Evolutionary conservation across 2,888 invertebrate species (phyloP).

Genomic region (Priocnemis perturbator): DNA sequence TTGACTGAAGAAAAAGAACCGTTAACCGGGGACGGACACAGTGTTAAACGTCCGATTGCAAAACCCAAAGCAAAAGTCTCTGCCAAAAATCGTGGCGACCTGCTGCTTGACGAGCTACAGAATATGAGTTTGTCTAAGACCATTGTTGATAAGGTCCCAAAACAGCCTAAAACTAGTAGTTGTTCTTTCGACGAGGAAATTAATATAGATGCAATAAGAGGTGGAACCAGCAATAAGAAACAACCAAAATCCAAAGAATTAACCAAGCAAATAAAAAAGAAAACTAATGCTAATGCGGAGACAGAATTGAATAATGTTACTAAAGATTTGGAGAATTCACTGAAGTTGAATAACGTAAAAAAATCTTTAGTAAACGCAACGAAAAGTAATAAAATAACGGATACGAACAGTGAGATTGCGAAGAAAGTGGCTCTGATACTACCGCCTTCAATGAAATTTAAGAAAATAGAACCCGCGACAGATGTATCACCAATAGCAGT

Average conservation of each 20-base stretch:
- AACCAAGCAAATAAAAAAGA: background rate
- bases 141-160: background rate
- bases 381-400: background rate
- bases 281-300: background rate
- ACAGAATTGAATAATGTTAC: slow-evolving; percentile 4
- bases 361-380: background rate
- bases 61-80: slow-evolving; percentile 76
- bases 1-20: slow-evolving; percentile 73
- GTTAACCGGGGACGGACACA: slow-evolving; percentile 54
- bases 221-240: background rate
- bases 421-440: background rate
- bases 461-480: background rate
- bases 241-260: background rate
- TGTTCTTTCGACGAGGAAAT: background rate
- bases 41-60: slow-evolving; percentile 39
- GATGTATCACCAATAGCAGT: too few species aligned
- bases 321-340: background rate
- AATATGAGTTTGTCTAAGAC: slow-evolving; percentile 5
- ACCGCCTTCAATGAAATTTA: background rate
- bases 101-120: slow-evolving; percentile 68
- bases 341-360: background rate
- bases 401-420: background rate
- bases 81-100: slow-evolving; percentile 78
- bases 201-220: slow-evolving; percentile 9
- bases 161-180: slow-evolving; percentile 13